Evolutionary conservation across 2,888 invertebrate genomes (phyloP), one percentile per base, ranked within the genome.

Genomic region (Willowsia nigromaculata): DNA sequence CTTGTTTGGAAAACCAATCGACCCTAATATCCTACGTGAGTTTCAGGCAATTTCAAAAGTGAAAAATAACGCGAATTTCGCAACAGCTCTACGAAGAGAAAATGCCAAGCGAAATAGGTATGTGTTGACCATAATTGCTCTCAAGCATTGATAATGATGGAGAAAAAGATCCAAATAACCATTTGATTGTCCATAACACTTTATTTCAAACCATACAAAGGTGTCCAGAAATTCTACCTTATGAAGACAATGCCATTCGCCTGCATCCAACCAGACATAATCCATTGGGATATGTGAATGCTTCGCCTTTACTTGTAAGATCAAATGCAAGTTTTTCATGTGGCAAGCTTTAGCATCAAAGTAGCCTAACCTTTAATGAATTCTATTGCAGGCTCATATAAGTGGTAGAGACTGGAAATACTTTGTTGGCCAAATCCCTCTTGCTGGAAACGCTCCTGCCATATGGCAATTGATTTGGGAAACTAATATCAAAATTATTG

Each of bases 401-500:
- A 97, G 97, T 93, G 96, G 96, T 91, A 96, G 96, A 91, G 97
- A 97, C 93, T 95, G 97, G 91, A 97, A 97, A 94, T 98, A 98
- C 94, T 96, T 98, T 91, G 96, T 96, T 9, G 95, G 96, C n/a
- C 96, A 96, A 93, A 96, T 96, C 2, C 96, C 96, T 0, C 94
- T 96, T 40, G 94, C 95, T 50, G 94, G 95, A 88, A 96, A 96
- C 0, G 94, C 90, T 7, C 91, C 95, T 1, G 95, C 96, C 93
- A 96, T 98, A 94, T 98, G 98, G 98, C 97, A 97, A 94, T 96
- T 97, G 94, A 96, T 97, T 80, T 98, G 98, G 97, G 97, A 98
- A 94, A 96, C 96, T 76, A 97, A 97, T 93, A 97, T 97, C 11
- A 95, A 96, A 93, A 95, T 98, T 82, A 94, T 98, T 91, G 97